These are phyloP conservation scores for Hirtodrosophila histrioides DNA, from an alignment of 2,888 invertebrate genomes.

Conservation along the genomic window DNA sequence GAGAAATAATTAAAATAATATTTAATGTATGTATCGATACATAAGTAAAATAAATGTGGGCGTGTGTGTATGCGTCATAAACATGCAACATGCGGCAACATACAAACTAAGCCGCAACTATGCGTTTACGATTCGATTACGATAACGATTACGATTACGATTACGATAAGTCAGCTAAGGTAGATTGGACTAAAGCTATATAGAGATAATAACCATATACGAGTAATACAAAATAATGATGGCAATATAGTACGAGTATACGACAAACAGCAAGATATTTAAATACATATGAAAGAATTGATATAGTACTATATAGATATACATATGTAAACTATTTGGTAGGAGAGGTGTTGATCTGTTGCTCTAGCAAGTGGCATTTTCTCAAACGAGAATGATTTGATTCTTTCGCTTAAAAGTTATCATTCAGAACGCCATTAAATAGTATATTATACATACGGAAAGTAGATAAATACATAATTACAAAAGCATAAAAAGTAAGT, in stretches of 20 bases:
- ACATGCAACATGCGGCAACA: constrained; percentile 82
- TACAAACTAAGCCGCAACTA: constrained; percentile 59
- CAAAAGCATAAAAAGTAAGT: constrained; percentile 66
- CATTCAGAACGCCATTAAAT: constrained; percentile 61
- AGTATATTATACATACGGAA: constrained; percentile 56
- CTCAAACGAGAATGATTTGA: constrained; percentile 18
- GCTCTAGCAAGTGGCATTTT: constrained; percentile 72
- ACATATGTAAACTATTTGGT: constrained; percentile 63
- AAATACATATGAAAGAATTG: constrained; percentile 20
- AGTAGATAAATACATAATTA: constrained; percentile 72
- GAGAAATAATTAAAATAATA: constrained; percentile 41
- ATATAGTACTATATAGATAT: constrained; percentile 31
- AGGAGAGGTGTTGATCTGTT: constrained; percentile 85
- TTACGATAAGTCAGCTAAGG: constrained; percentile 48
- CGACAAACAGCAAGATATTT: constrained; percentile 54
- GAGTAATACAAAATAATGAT: constrained; percentile 44
- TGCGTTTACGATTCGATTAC: constrained; percentile 28
- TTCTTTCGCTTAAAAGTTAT: constrained; percentile 49
- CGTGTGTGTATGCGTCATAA: constrained; percentile 64
- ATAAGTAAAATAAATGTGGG: constrained; percentile 50
- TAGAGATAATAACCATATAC: constrained; percentile 43
- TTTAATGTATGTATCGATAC: constrained; percentile 20
- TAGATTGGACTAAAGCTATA: constrained; percentile 60
- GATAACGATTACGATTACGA: constrained; percentile 41
- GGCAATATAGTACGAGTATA: constrained; percentile 33